Evolutionary conservation across 2,888 invertebrate species (phyloP).

Genomic region (Blastobasis adustella): DNA sequence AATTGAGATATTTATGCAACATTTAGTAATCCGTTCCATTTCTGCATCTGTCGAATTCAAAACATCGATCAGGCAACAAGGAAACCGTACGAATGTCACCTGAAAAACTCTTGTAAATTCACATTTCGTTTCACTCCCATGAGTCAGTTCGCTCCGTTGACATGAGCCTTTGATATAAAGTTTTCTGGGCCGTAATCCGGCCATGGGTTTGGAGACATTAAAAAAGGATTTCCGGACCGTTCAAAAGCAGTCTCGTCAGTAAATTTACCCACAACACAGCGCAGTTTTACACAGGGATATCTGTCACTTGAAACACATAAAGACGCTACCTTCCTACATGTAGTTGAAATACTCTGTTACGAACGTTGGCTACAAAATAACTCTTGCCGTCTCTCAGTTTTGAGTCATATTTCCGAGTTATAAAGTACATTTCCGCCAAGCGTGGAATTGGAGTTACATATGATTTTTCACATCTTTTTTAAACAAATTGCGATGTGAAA

Average conservation of each 20-base stretch:
- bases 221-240: too few species aligned
- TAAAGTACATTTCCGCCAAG: constrained; percentile 5
- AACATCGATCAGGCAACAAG: too few species aligned
- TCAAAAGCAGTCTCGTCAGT: too few species aligned
- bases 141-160: too few species aligned
- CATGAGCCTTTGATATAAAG: too few species aligned
- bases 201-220: too few species aligned
- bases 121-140: not conserved
- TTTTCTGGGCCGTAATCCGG: too few species aligned
- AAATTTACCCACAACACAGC: not conserved
- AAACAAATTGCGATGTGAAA: constrained; percentile 42
- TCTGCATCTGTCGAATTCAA: too few species aligned
- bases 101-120: not conserved
- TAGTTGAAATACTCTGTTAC: not conserved
- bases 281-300: constrained; percentile 1
- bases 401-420: constrained; percentile 9
- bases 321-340: not conserved
- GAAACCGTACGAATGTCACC: not conserved
- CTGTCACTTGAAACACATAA: constrained; percentile 5
- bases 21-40: too few species aligned
- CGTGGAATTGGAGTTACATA: constrained; percentile 3
- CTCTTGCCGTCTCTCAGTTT: constrained; percentile 10
- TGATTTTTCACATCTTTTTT: constrained; percentile 36
- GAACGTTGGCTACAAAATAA: constrained; percentile 14
- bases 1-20: too few species aligned